Evolutionary conservation across 2,888 invertebrate genomes (phyloP).

Genomic region (Congeria kusceri): DNA sequence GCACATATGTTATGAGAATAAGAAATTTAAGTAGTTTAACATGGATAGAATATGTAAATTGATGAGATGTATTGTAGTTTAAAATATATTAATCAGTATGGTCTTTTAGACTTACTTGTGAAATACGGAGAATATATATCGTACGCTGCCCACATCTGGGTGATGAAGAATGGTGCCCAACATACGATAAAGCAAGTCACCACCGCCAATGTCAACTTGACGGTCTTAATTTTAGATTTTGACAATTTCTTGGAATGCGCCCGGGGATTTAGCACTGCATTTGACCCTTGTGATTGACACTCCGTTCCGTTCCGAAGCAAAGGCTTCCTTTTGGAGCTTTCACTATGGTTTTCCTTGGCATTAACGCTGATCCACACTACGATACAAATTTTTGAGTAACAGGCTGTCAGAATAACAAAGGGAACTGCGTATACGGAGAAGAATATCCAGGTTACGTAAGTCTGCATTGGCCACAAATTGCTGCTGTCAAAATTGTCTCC

Average conservation of each 20-base stretch:
- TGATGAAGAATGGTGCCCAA: constrained; percentile 89
- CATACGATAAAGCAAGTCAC: constrained; percentile 89
- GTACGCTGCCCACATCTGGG: constrained; percentile 88
- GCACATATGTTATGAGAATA: no score
- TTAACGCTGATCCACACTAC: constrained; percentile 82
- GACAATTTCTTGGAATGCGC: constrained; percentile 84
- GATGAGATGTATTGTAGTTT: no score
- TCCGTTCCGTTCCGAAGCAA: background rate
- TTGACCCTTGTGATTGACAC: constrained; percentile 23
- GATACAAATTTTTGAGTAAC: constrained; percentile 85
- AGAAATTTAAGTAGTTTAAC: no score
- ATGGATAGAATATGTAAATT: no score
- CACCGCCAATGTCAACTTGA: constrained; percentile 86
- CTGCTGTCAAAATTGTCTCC: constrained; percentile 68
- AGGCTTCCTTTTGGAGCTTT: constrained; percentile 20
- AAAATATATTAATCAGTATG: no score
- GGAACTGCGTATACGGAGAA: constrained; percentile 86
- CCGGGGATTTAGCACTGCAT: constrained; percentile 66
- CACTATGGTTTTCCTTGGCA: constrained; percentile 67
- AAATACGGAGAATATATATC: constrained; percentile 72
- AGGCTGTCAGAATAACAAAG: constrained; percentile 84
- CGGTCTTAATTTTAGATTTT: constrained; percentile 86
- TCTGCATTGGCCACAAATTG: constrained; percentile 73
- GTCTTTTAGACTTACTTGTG: constrained; percentile 71
- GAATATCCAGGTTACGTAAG: constrained; percentile 85